Conservation (phyloP, 2,797 vertebrate species). For the Okamejei kenojei region DNA sequence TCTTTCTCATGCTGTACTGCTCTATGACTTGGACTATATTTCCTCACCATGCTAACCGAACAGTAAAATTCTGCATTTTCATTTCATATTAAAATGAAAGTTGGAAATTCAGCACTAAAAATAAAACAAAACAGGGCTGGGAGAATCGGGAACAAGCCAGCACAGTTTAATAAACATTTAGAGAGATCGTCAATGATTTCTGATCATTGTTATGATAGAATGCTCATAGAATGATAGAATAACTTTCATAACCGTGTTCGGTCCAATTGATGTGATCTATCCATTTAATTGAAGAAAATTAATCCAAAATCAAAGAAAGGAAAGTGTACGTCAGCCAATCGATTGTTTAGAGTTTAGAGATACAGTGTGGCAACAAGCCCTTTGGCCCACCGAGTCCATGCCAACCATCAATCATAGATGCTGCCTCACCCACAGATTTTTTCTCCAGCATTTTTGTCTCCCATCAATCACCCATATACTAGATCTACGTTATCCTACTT, state of each 20-base stretch:
- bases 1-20: too few species aligned
- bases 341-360: too few species aligned
- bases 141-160: neutral
- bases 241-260: neutral
- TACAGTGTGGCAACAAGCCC: too few species aligned
- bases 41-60: neutral
- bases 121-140: neutral
- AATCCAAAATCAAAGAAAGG: neutral
- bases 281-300: neutral
- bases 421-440: too few species aligned
- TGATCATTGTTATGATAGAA: too few species aligned
- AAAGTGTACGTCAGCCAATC: neutral
- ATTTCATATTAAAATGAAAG: neutral
- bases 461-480: too few species aligned
- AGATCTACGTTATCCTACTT: too few species aligned
- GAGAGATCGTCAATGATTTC: neutral
- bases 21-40: neutral
- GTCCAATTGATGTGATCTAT: neutral
- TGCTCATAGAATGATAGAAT: too few species aligned
- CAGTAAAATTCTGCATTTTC: neutral
- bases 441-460: too few species aligned
- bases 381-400: too few species aligned
- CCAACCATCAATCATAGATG: too few species aligned
- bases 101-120: neutral
- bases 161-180: neutral